Evolutionary conservation across 92 coral and sea anemone genomes (phyloP).

Genomic region (Actinernus sp.): DNA sequence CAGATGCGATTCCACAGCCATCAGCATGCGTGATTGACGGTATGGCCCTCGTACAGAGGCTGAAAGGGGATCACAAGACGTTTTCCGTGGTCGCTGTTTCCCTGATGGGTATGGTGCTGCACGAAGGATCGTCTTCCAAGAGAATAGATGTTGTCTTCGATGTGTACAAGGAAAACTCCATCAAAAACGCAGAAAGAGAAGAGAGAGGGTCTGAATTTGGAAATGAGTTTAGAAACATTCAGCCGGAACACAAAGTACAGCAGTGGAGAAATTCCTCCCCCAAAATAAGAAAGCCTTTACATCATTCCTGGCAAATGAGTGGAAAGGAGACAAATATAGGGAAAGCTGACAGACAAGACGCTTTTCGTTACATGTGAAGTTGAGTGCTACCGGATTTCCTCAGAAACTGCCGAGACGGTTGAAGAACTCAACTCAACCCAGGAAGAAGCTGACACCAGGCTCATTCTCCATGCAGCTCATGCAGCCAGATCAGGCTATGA

Average conservation of each 20-base stretch:
- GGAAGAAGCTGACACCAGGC: conserved; percentile 58
- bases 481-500: conserved; percentile 36
- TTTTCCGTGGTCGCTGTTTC: conserved; percentile 36
- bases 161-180: conserved; percentile 38
- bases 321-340: conserved; percentile 12
- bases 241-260: conserved; percentile 43
- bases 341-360: conserved; percentile 25
- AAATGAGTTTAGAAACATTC: conserved; percentile 40
- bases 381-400: conserved; percentile 26
- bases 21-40: conserved; percentile 47
- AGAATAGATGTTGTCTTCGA: conserved; percentile 53
- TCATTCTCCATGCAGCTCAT: conserved; percentile 38
- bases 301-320: conserved; percentile 39
- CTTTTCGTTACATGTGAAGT: conserved; percentile 39
- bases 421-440: conserved; percentile 26
- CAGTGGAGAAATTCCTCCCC: conserved; percentile 63
- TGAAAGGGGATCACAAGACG: conserved; percentile 37
- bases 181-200: conserved; percentile 57
- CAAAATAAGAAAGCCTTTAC: conserved; percentile 61
- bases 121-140: conserved; percentile 24
- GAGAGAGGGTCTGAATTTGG: conserved; percentile 49
- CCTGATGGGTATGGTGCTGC: conserved; percentile 13
- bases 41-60: conserved; percentile 27
- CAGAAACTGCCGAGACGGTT: conserved; percentile 4
- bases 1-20: conserved; percentile 21